phyloP scores from a whole-genome alignment of 2,113 vertebrate species.

The Anoplopoma fimbria region DNA sequence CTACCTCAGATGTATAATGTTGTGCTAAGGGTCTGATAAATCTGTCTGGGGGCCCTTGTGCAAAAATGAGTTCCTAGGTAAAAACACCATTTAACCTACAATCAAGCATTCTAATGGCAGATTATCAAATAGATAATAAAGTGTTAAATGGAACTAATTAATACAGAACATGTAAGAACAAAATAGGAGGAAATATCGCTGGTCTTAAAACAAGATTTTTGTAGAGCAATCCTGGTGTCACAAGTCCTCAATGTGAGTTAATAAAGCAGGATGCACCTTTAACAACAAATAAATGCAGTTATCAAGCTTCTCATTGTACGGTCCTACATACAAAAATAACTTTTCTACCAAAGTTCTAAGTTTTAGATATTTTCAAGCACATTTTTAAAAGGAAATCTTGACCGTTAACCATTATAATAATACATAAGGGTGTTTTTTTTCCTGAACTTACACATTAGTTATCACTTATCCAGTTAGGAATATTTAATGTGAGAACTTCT shows the following conservation, averaged over 20 bases:
- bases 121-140: background rate
- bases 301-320: background rate
- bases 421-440: too few species aligned
- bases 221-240: background rate
- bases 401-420: background rate
- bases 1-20: background rate
- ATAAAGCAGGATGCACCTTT: background rate
- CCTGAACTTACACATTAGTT: too few species aligned
- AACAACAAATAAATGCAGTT: background rate
- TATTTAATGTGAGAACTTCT: too few species aligned
- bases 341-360: background rate
- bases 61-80: background rate
- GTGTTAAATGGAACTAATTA: background rate
- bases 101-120: background rate
- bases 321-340: background rate
- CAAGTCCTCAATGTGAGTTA: background rate
- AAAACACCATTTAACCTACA: too few species aligned
- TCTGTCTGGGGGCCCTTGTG: too few species aligned
- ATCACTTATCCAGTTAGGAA: too few species aligned
- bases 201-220: background rate
- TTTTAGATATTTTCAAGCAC: background rate
- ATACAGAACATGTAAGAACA: background rate
- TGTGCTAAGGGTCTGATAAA: background rate
- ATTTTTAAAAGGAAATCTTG: background rate
- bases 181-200: background rate